Conservation (phyloP, 2,888 invertebrate genomes). For the Synergus gifuensis region DNA sequence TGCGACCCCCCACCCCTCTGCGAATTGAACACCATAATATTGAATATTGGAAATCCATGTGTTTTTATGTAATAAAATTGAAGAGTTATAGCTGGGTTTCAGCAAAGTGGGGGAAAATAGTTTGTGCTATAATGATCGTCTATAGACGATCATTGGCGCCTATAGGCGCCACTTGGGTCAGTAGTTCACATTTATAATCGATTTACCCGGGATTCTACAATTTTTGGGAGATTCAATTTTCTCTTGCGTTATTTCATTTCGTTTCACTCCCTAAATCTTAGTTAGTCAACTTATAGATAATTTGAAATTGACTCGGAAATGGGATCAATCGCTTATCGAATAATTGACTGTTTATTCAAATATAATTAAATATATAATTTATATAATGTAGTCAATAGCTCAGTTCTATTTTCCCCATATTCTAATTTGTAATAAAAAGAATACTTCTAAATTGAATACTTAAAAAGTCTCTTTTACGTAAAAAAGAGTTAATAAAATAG, state of each 20-base stretch:
- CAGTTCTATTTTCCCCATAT: too few relatives aligned
- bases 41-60: not conserved
- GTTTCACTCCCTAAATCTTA: not conserved
- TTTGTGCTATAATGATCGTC: conserved; percentile 31
- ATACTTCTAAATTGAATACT: too few relatives aligned
- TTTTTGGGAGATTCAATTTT: not conserved
- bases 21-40: not conserved
- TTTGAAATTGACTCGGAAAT: too few relatives aligned
- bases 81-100: not conserved
- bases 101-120: conserved; percentile 23
- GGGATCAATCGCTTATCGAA: too few relatives aligned
- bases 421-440: too few relatives aligned
- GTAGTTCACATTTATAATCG: conserved; percentile 34
- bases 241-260: not conserved
- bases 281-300: too few relatives aligned
- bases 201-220: conserved; percentile 3
- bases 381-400: too few relatives aligned
- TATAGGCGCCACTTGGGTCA: conserved; percentile 41
- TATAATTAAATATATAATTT: too few relatives aligned
- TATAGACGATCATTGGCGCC: too few relatives aligned
- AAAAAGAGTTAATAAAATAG: not conserved
- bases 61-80: not conserved
- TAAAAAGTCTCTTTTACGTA: too few relatives aligned
- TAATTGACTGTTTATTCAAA: too few relatives aligned
- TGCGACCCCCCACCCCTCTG: not conserved